phyloP scores from a whole-genome alignment of 2,888 invertebrate species.

The Ochropleura plecta region DNA sequence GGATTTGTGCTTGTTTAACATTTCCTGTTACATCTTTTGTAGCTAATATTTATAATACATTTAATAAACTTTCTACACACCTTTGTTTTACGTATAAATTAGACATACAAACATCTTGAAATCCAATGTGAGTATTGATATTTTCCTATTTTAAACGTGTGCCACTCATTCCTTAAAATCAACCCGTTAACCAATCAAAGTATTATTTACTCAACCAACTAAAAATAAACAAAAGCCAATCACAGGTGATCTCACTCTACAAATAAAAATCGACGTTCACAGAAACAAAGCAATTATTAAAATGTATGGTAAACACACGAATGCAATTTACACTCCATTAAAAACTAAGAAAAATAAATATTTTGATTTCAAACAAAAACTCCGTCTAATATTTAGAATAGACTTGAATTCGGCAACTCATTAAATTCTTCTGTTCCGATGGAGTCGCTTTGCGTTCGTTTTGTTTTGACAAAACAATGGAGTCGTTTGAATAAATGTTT shows the following conservation, averaged over 20 bases:
- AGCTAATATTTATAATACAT: conserved; percentile 24
- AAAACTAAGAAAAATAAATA: conserved; percentile 57
- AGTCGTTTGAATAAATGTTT: conserved; percentile 62
- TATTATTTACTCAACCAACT: background rate
- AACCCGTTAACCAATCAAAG: conserved; percentile 10
- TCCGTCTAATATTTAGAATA: conserved; percentile 59
- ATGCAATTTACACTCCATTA: conserved; percentile 66
- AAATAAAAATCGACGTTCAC: conserved; percentile 37
- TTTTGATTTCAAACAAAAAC: conserved; percentile 57
- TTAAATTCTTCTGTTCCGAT: conserved; percentile 63
- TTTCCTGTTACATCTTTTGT: conserved; percentile 36
- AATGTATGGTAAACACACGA: conserved; percentile 59
- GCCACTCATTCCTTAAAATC: conserved; percentile 7
- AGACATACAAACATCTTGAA: background rate
- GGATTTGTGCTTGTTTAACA: conserved; percentile 27
- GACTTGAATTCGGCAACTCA: conserved; percentile 53
- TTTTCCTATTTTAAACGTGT: background rate
- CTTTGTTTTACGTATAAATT: conserved; percentile 1
- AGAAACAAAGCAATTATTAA: conserved; percentile 64
- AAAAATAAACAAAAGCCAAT: conserved; percentile 38
- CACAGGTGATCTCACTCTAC: conserved; percentile 52
- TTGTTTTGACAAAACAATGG: conserved; percentile 63
- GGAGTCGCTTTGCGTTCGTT: conserved; percentile 56
- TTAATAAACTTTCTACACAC: background rate
- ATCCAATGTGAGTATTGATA: background rate